A percentile compares a stretch with the other conserved stretches of the same genome.
Evolutionary conservation across 2,113 vertebrate genomes (phyloP).

Genomic region (Pagrus major): DNA sequence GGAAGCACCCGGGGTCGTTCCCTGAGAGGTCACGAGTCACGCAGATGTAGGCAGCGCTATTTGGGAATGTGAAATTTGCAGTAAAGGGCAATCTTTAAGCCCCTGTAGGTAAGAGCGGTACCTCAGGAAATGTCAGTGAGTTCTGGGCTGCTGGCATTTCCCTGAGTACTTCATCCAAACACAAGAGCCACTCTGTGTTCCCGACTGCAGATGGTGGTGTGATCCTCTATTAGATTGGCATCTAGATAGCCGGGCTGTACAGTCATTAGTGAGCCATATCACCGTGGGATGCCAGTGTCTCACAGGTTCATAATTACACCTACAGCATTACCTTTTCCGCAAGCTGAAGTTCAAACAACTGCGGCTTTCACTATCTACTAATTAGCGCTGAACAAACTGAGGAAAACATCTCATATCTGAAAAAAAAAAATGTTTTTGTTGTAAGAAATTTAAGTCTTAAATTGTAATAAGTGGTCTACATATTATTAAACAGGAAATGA

Average conservation of each 20-base stretch:
- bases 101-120: slow-evolving; percentile 28
- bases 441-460: too few species aligned
- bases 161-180: slow-evolving; percentile 17
- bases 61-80: slow-evolving; percentile 37
- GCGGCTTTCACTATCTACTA: not conserved
- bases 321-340: not conserved
- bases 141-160: slow-evolving; percentile 40
- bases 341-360: not conserved
- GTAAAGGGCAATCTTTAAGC: slow-evolving; percentile 29
- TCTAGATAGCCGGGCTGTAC: not conserved
- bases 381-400: not conserved
- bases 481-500: too few species aligned
- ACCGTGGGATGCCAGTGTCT: slow-evolving; percentile 12
- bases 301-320: slow-evolving; percentile 22
- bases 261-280: slow-evolving; percentile 15
- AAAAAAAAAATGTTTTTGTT: too few species aligned
- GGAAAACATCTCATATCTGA: not conserved
- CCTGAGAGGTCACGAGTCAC: slow-evolving; percentile 44
- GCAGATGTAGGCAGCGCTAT: not conserved
- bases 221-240: slow-evolving; percentile 6
- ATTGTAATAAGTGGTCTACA: too few species aligned
- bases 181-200: slow-evolving; percentile 31
- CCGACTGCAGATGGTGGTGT: slow-evolving; percentile 18
- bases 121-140: slow-evolving; percentile 59
- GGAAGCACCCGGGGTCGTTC: slow-evolving; percentile 44